Conservation (phyloP, 1,140 invertebrate genomes). For the Zaprionus taronus region DNA sequence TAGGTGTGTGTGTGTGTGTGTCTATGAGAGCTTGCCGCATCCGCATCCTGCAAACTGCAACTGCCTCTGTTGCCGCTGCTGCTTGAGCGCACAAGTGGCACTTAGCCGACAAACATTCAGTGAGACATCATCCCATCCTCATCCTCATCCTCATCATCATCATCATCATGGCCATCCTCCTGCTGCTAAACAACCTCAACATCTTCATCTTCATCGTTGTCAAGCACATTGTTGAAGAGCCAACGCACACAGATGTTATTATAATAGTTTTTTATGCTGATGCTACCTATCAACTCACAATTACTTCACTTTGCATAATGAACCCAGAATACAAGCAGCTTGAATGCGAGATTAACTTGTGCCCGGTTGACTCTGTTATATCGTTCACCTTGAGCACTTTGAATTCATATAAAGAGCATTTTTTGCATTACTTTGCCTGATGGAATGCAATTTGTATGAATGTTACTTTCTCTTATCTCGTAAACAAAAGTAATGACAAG, state of each 20-base stretch:
- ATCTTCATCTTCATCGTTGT: constrained; percentile 11
- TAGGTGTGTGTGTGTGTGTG: constrained; percentile 24
- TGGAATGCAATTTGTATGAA: background rate
- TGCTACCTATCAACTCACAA: constrained; percentile 65
- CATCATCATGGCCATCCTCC: constrained; percentile 27
- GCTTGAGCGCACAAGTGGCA: constrained; percentile 50
- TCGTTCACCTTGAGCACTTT: background rate
- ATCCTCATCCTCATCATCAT: background rate
- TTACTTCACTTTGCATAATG: constrained; percentile 78
- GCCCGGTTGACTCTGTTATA: background rate
- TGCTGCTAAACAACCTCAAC: background rate
- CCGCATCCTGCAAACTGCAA: constrained; percentile 71
- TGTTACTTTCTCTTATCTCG: too few relatives aligned
- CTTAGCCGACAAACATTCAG: constrained; percentile 49
- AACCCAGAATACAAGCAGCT: constrained; percentile 21
- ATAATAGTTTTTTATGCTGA: constrained; percentile 55
- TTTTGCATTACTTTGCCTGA: background rate
- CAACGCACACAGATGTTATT: constrained; percentile 16
- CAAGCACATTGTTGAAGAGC: constrained; percentile 10
- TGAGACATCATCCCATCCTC: constrained; percentile 44
- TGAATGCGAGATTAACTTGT: constrained; percentile 7
- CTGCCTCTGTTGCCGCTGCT: constrained; percentile 46
- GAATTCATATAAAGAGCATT: background rate
- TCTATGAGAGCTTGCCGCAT: constrained; percentile 45
- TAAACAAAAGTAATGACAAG: too few relatives aligned